Base-by-base conservation (phyloP, 1,140 invertebrate genomes). In the Polypedilum pembai region DNA sequence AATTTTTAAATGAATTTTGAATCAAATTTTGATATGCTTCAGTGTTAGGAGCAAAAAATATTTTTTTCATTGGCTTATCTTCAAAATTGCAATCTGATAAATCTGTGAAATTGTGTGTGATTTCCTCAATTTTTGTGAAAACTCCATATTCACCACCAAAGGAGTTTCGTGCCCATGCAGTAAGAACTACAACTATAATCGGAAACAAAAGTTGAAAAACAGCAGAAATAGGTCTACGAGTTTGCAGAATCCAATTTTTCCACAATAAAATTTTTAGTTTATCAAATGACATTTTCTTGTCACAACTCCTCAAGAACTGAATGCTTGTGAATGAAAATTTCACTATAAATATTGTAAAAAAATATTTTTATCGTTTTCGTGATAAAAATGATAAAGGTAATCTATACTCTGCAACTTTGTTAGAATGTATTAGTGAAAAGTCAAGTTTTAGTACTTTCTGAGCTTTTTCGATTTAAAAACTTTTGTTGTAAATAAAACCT, bases 201-300 rank as follows among this genome's bases (percentile, higher is more conserved):
- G 88, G 92, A 73, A 87, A 77, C 0, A 88, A 76, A 75, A 95
- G 80, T 81, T 95, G 93, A n/a, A 91, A 79, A 7, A 88, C 72
- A 2, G 93, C 87, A 78, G 93, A 90, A 65, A 87, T 76, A 63
- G 88, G 89, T 80, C 91, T 90, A 74, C 91, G 84, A 82, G 86
- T 88, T 83, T 93, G 90, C 21, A 94, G 84, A 8, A 88, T 84
- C 84, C 90, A 92, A 79, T 94, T 94, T 82, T 95, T 95, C 93
- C 93, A 95, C 78, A 94, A 84, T 17, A 95, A 81, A 40, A 95
- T 83, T 4, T 81, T 77, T 78, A 90, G 88, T 79, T 89, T 89
- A 73, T 86, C 80, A n/a, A 56, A 56, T 1, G 45, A 56, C 45
- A 56, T 56, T 56, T 56, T 56, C 15, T 4, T n/a, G 3, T 12